Evolutionary conservation across 1,140 invertebrate species (phyloP).

Genomic region (Drosophila lowei): DNA sequence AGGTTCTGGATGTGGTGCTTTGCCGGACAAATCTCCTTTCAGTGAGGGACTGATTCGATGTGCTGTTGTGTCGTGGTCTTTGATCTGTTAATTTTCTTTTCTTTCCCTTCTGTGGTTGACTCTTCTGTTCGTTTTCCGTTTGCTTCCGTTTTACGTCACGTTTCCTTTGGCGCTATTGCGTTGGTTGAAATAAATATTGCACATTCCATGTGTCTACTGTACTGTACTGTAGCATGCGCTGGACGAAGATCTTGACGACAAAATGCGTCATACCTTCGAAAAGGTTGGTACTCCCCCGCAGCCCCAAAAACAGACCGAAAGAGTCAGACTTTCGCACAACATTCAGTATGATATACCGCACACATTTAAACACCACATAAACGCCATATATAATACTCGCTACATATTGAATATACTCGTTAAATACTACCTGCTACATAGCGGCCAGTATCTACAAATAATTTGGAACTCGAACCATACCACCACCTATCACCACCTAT

Average conservation of each 20-base stretch:
- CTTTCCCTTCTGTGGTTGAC: constrained; percentile 9
- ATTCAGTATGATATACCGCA: not conserved
- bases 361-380: not conserved
- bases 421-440: no score
- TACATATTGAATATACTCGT: no score
- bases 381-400: no score
- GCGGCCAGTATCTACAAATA: no score
- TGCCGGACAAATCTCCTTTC: constrained; percentile 7
- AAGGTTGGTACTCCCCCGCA: constrained; percentile 85
- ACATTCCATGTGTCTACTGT: constrained; percentile 57
- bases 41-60: constrained; percentile 29
- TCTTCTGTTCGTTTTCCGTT: not conserved
- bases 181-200: not conserved
- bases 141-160: not conserved
- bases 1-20: not conserved
- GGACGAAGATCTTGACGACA: constrained; percentile 82
- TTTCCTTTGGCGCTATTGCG: constrained; percentile 9
- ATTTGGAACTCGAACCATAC: no score
- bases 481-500: no score
- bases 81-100: constrained; percentile 29
- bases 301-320: constrained; percentile 7
- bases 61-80: constrained; percentile 65
- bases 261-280: constrained; percentile 86
- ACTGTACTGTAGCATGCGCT: constrained; percentile 67
- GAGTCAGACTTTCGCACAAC: not conserved